These are phyloP conservation scores for Gallinago jamesoni DNA, from an alignment of 2,113 vertebrate genomes.

Conservation along the genomic window DNA sequence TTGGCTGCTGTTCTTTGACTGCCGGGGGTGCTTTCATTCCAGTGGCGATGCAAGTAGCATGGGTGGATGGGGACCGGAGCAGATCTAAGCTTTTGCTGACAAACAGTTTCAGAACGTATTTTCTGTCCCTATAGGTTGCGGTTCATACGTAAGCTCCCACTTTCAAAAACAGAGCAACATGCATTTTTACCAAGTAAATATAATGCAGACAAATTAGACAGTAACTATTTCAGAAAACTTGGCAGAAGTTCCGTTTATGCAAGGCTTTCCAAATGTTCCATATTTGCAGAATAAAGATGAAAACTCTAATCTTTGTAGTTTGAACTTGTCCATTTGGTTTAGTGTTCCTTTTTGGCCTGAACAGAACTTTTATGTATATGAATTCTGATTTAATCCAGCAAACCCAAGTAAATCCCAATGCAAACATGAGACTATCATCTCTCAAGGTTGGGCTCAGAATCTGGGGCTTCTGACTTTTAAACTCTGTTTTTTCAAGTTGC, in stretches of 20 bases:
- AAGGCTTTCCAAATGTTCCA: conserved; percentile 69
- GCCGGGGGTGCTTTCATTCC: background rate
- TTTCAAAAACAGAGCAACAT: conserved; percentile 51
- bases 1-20: background rate
- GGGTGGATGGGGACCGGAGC: background rate
- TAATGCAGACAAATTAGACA: conserved; percentile 50
- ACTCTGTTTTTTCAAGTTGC: background rate
- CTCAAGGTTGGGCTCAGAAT: background rate
- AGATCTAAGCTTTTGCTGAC: background rate
- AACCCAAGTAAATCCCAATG: conserved; percentile 15
- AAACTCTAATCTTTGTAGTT: conserved; percentile 55
- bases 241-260: conserved; percentile 60
- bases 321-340: conserved; percentile 49
- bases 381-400: conserved; percentile 9
- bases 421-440: background rate
- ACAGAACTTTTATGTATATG: background rate
- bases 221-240: conserved; percentile 63
- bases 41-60: background rate
- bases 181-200: conserved; percentile 59
- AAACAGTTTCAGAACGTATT: background rate
- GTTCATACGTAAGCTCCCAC: background rate
- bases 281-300: conserved; percentile 68
- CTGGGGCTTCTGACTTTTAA: background rate
- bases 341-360: conserved; percentile 35
- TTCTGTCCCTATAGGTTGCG: background rate